Evolutionary conservation across 2,113 vertebrate genomes (phyloP).

Genomic region (Odocoileus hemionus): DNA sequence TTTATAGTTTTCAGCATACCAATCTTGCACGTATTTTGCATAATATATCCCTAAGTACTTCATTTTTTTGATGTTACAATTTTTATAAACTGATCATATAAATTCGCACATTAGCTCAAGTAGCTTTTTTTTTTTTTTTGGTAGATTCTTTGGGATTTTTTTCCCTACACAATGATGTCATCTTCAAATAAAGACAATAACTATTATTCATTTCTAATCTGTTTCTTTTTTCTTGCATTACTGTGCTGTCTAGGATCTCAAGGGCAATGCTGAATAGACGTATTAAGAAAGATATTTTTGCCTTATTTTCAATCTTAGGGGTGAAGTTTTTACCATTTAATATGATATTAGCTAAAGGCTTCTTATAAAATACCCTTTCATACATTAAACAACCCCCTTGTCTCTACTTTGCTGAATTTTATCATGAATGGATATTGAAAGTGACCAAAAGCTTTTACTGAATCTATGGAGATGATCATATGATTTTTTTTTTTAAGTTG

Average conservation of each 20-base stretch:
- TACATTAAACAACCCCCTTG: background rate
- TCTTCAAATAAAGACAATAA: background rate
- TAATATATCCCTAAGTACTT: background rate
- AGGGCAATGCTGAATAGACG: background rate
- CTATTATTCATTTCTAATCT: background rate
- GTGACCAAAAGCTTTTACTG: background rate
- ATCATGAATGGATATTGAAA: constrained; percentile 5
- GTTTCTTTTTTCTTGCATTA: background rate
- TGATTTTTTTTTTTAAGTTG: background rate
- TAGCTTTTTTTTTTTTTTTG: background rate
- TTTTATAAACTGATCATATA: background rate
- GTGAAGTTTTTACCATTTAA: background rate
- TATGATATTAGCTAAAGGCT: background rate
- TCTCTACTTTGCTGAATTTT: constrained; percentile 15
- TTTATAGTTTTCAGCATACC: background rate
- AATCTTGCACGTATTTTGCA: background rate
- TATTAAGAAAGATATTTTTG: background rate
- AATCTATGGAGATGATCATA: background rate
- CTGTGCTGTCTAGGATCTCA: background rate
- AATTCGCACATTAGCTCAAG: background rate
- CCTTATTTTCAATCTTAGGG: background rate
- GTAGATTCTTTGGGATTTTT: background rate
- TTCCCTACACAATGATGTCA: background rate
- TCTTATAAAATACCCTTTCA: background rate
- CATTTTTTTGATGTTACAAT: background rate